Evolutionary conservation across 2,797 vertebrate species (phyloP).

Genomic region (Danio albolineatus): DNA sequence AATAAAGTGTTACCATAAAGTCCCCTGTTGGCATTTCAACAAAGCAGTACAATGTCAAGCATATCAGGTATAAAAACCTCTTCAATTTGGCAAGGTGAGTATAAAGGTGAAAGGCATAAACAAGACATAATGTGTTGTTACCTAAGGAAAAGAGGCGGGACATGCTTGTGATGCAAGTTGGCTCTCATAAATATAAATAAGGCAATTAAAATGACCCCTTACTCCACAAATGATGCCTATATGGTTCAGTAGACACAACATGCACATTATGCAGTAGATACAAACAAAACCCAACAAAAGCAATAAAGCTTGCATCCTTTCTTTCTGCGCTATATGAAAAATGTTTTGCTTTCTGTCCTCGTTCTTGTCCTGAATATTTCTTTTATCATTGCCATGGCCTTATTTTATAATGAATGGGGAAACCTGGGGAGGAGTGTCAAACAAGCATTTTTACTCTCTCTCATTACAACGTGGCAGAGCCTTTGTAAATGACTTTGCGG

Average conservation of each 20-base stretch:
- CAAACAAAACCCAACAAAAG: background rate
- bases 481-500: constrained; percentile 76
- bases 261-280: background rate
- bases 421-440: constrained; percentile 69
- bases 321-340: background rate
- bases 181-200: background rate
- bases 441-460: constrained; percentile 76
- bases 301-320: background rate
- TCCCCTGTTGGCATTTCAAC: no score
- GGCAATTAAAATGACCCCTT: background rate
- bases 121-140: background rate
- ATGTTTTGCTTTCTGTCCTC: constrained; percentile 26
- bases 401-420: constrained; percentile 77
- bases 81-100: no score
- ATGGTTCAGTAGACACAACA: background rate
- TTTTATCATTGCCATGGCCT: constrained; percentile 64
- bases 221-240: background rate
- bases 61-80: no score
- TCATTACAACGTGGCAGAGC: constrained; percentile 74
- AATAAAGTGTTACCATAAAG: no score
- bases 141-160: background rate
- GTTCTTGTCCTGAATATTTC: constrained; percentile 44
- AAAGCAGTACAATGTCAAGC: no score
- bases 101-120: no score
- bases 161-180: background rate